Percentiles rank a stretch among this genome's conserved stretches.
Evolutionary conservation across 2,888 invertebrate species (phyloP).

Genomic region (Thalpophila matura): DNA sequence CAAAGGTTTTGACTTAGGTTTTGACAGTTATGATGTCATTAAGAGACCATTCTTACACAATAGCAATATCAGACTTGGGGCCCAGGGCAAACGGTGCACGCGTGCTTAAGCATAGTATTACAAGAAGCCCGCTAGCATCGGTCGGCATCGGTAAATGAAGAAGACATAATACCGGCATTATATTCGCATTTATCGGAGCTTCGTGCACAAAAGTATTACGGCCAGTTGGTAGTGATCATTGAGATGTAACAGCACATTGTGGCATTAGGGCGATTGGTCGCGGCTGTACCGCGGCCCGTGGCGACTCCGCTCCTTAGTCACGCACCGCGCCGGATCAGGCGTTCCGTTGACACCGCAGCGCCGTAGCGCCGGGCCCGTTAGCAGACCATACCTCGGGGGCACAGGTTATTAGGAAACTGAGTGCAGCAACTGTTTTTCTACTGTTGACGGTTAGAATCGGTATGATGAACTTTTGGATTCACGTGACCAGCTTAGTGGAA

Average conservation of each 20-base stretch:
- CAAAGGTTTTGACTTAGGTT: too few relatives aligned
- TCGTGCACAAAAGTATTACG: slow-evolving; percentile 55
- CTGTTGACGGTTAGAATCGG: slow-evolving; percentile 50
- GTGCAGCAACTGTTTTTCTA: slow-evolving; percentile 57
- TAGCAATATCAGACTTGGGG: background rate
- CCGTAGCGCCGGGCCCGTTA: slow-evolving; percentile 49
- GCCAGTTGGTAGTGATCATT: slow-evolving; percentile 51
- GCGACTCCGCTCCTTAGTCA: slow-evolving; percentile 62
- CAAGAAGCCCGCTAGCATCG: slow-evolving; percentile 31
- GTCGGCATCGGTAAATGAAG: slow-evolving; percentile 7
- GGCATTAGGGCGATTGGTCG: slow-evolving; percentile 66
- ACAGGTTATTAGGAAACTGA: slow-evolving; percentile 59
- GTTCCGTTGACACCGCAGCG: slow-evolving; percentile 44
- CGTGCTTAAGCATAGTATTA: background rate
- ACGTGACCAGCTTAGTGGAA: background rate
- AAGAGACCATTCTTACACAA: too few relatives aligned
- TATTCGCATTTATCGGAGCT: slow-evolving; percentile 35
- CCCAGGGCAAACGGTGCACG: background rate
- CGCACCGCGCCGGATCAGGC: slow-evolving; percentile 46
- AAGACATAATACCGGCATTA: slow-evolving; percentile 31
- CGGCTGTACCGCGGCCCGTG: slow-evolving; percentile 43
- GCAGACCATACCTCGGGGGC: slow-evolving; percentile 45
- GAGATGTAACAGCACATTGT: slow-evolving; percentile 52
- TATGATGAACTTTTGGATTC: slow-evolving; percentile 42
- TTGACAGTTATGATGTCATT: too few relatives aligned